Base-by-base conservation (phyloP, 2,888 invertebrate genomes). In the Rugalucina vietnamica region DNA sequence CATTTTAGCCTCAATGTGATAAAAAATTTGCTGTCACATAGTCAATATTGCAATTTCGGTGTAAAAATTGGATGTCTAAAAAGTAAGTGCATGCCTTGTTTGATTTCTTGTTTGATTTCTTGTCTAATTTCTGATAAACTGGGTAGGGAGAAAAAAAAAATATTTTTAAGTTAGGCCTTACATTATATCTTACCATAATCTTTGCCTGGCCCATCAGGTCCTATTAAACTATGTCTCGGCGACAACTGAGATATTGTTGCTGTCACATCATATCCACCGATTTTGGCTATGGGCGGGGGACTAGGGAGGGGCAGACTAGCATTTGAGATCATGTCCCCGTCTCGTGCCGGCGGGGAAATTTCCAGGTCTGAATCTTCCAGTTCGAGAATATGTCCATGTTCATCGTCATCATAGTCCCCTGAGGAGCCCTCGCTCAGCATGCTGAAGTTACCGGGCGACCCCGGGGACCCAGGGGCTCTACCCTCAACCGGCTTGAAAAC, bases 341-440 rank as follows among this genome's bases (percentile, higher is more conserved):
- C 88, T 14, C 78, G 76, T 18, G 83, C 84, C 12, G 90, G 83
- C 1, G 92, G 91, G 0, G 91, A 91, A 18, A 90, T 87, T 36
- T 93, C 93, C 27, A 90, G 54, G 36, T 90, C 90, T 32, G 91
- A 82, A 69, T 93, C 92, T 24, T 91, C 91, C 36, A 87, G 83
- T 18, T 88, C 82, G 54, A 89, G 87, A 65, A 88, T 87, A 72
- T 89, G 86, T 5, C 79, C 81, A n/a, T 89, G 78, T 21, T 76
- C 82, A 18, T 81, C 81, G 10, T 75, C 83, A 37, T 87, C 85
- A 43, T 75, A 65, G 24, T 71, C 76, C 60, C 91, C 92, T 60
- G 90, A 90, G 57, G 90, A 90, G n/a, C 90, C 91, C 27, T 91
- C 91, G 80, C 90, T 91, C 29, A 90, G 79, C 49, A 90, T 85